phyloP scores from a whole-genome alignment of 2,888 invertebrate species.

The Eilema depressum region DNA sequence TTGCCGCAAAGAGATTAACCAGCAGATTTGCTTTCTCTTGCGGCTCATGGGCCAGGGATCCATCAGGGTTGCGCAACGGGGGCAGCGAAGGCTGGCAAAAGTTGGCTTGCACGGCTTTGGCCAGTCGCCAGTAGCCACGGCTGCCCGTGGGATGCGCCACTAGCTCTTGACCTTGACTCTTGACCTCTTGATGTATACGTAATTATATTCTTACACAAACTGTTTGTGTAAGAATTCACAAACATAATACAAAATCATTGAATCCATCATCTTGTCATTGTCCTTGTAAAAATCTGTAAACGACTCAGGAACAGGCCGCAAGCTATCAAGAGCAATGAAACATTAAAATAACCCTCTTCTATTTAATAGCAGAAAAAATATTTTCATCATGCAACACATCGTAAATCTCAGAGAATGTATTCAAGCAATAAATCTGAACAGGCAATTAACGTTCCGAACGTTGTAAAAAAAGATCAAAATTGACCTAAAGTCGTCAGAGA shows the following conservation, averaged over 20 bases:
- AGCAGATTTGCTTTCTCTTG: too few relatives aligned
- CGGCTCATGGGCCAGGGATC: too few relatives aligned
- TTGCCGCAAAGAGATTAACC: too few relatives aligned
- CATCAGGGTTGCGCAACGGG: too few relatives aligned
- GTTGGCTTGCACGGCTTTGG: too few relatives aligned
- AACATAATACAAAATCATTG: conserved; percentile 4
- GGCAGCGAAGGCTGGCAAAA: too few relatives aligned
- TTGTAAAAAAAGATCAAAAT: conserved; percentile 60
- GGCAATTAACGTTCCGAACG: conserved; percentile 63
- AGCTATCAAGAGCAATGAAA: conserved; percentile 22
- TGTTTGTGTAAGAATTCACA: too few relatives aligned
- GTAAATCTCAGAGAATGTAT: conserved; percentile 49
- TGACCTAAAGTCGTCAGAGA: conserved; percentile 63
- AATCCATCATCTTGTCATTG: conserved; percentile 15
- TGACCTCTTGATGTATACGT: too few relatives aligned
- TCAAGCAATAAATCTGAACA: conserved; percentile 71
- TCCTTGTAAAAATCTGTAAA: conserved; percentile 30
- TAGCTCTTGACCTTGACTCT: too few relatives aligned
- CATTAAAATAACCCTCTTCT: conserved; percentile 45
- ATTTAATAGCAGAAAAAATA: conserved; percentile 42
- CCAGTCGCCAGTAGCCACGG: too few relatives aligned
- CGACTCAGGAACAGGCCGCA: conserved; percentile 25
- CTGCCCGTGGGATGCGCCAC: too few relatives aligned
- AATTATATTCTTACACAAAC: too few relatives aligned
- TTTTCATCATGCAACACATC: conserved; percentile 50